A percentile compares a stretch with the other conserved stretches of the same genome.
These are phyloP conservation scores for Enteromius unitaeniatus DNA, from an alignment of 2,797 vertebrate species.

Conservation along the genomic window DNA sequence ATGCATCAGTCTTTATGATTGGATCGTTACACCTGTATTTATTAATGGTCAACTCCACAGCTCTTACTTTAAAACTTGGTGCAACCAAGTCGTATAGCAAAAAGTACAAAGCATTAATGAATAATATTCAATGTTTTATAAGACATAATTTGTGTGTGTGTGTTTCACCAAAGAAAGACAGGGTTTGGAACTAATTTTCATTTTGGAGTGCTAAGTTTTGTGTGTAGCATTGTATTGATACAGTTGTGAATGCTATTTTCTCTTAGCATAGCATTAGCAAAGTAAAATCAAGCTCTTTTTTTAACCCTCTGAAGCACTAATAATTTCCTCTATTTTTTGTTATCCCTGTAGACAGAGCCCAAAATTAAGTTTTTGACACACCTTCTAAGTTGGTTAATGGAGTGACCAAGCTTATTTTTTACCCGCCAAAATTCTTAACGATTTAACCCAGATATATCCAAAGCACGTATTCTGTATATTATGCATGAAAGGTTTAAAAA, in stretches of 20 bases:
- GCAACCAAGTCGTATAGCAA: not conserved
- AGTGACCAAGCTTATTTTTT: no score
- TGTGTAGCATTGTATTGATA: not conserved
- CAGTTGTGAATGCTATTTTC: not conserved
- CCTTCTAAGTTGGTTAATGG: no score
- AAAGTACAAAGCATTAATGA: not conserved
- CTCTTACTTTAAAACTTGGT: not conserved
- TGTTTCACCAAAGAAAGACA: not conserved
- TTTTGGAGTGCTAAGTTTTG: not conserved
- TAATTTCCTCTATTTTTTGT: slow-evolving; percentile 35
- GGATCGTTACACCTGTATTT: not conserved
- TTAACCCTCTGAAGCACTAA: slow-evolving; percentile 49
- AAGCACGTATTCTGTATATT: no score
- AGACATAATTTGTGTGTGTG: no score
- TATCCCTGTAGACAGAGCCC: not conserved
- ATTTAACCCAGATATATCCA: no score
- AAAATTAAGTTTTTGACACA: no score
- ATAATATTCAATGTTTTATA: not conserved
- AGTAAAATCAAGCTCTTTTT: not conserved
- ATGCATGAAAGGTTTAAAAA: no score
- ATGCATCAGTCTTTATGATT: not conserved
- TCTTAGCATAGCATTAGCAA: not conserved
- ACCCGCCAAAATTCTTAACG: no score
- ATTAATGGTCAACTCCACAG: not conserved
- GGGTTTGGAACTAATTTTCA: not conserved